Percentiles rank a stretch among this genome's conserved stretches.
These are phyloP conservation scores for Neolamprologus sp. DNA, from an alignment of 2,113 vertebrate genomes.

Conservation along the genomic window DNA sequence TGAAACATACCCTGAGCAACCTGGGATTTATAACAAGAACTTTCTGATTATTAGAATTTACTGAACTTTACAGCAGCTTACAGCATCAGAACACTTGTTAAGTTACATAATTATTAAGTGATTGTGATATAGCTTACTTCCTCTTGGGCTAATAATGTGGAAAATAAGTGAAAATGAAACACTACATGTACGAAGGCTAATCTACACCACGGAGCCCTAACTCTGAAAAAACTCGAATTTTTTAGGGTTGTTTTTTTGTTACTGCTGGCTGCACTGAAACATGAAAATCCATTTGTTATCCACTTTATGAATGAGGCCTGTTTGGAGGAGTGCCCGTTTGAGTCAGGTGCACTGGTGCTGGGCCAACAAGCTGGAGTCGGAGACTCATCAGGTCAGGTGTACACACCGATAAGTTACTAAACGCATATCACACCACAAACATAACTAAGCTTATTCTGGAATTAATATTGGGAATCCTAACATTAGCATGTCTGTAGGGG, in stretches of 20 bases:
- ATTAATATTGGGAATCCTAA: neutral
- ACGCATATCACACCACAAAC: neutral
- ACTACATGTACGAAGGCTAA: fast-evolving
- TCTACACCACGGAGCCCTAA: fast-evolving
- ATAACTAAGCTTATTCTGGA: neutral
- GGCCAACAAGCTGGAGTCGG: neutral
- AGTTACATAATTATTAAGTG: neutral
- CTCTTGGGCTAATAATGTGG: neutral
- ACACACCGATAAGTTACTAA: fast-evolving
- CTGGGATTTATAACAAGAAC: neutral
- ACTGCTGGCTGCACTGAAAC: neutral
- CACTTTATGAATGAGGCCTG: neutral
- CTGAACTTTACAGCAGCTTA: fast-evolving
- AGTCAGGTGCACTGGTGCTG: neutral
- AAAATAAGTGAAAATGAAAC: neutral
- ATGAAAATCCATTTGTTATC: neutral
- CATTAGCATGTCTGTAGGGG: neutral
- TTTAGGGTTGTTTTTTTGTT: fast-evolving
- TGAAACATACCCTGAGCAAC: fast-evolving
- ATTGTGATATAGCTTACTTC: neutral
- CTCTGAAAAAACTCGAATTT: fast-evolving
- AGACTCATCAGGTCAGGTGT: neutral
- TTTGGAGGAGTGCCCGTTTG: neutral
- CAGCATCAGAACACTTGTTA: fast-evolving
- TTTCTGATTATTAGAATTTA: neutral